Conservation (phyloP, 2,888 invertebrate genomes). For the Campopleginae sp. region DNA sequence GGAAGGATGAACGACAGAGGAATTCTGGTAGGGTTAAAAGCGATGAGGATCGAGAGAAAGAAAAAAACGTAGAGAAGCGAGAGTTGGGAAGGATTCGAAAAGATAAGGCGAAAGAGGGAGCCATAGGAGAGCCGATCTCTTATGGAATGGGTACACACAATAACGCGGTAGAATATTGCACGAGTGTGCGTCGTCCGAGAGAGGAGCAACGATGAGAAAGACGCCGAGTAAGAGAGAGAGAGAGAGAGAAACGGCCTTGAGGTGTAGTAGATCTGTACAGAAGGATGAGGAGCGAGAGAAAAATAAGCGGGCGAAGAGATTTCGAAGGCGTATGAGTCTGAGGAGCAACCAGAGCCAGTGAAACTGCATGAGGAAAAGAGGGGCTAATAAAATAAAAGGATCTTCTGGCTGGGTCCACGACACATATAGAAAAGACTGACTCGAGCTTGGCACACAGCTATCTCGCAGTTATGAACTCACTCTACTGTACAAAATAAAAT, state of each 20-base stretch:
- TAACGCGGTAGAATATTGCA: conserved; percentile 64
- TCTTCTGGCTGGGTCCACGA: conserved; percentile 30
- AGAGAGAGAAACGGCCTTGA: conserved; percentile 43
- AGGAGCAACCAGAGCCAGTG: conserved; percentile 43
- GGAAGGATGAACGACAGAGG: conserved; percentile 45
- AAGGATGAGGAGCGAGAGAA: conserved; percentile 55
- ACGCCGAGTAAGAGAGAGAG: conserved; percentile 39
- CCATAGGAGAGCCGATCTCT: conserved; percentile 54
- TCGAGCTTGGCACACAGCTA: conserved; percentile 38
- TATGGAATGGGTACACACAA: conserved; percentile 62
- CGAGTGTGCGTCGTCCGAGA: conserved; percentile 49
- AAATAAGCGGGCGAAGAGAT: conserved; percentile 55
- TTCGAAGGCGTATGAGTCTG: conserved; percentile 28
- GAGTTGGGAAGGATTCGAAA: conserved; percentile 59
- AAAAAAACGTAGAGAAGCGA: conserved; percentile 45
- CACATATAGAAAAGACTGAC: conserved; percentile 47
- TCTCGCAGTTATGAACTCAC: conserved; percentile 30
- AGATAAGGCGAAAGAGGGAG: conserved; percentile 65
- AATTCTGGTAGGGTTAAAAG: conserved; percentile 30
- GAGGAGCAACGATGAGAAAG: conserved; percentile 17
- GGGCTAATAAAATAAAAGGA: conserved; percentile 50
- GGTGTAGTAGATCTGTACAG: conserved; percentile 39
- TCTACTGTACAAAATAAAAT: conserved; percentile 44
- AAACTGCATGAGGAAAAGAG: conserved; percentile 39
- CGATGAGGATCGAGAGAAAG: conserved; percentile 38